A percentile compares a stretch with the other conserved stretches of the same genome.
Evolutionary conservation across 1,140 invertebrate species (phyloP).

Genomic region (Ceratosolen fusciceps): DNA sequence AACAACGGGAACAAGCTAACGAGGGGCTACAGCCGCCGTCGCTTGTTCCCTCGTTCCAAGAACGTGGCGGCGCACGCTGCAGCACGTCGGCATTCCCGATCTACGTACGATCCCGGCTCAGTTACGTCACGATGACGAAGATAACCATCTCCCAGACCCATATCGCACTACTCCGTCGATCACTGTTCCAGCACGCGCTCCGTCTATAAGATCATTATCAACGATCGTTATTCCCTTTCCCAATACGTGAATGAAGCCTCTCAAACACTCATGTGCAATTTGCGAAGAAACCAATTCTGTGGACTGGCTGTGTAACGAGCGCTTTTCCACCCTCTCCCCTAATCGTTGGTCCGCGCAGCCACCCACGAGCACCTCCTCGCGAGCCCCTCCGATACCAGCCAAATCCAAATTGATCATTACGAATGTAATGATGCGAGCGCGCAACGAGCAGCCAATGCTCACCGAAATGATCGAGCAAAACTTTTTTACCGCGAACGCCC

Average conservation of each 20-base stretch:
- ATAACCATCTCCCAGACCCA: slow-evolving; percentile 26
- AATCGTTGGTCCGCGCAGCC: no score
- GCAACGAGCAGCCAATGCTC: background rate
- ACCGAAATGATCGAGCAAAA: background rate
- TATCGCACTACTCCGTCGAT: slow-evolving; percentile 36
- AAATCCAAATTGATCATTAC: background rate
- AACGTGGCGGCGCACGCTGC: slow-evolving; percentile 25
- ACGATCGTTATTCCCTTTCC: slow-evolving; percentile 18
- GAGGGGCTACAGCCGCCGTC: background rate
- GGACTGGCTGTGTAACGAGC: background rate
- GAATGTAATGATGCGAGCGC: background rate
- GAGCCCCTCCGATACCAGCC: background rate
- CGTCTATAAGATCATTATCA: slow-evolving; percentile 1
- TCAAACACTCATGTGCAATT: no score
- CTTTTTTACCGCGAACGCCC: slow-evolving; percentile 9
- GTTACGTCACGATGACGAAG: slow-evolving; percentile 39
- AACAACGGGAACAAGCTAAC: background rate
- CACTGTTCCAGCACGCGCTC: slow-evolving; percentile 37
- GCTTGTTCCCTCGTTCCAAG: slow-evolving; percentile 50
- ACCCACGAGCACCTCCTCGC: background rate
- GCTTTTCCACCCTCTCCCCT: background rate
- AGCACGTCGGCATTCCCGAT: background rate
- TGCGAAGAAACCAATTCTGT: background rate
- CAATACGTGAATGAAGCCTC: slow-evolving; percentile 10
- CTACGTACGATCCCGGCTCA: background rate